phyloP scores from a whole-genome alignment of 2,113 vertebrate genomes.

The Panurus biarmicus region DNA sequence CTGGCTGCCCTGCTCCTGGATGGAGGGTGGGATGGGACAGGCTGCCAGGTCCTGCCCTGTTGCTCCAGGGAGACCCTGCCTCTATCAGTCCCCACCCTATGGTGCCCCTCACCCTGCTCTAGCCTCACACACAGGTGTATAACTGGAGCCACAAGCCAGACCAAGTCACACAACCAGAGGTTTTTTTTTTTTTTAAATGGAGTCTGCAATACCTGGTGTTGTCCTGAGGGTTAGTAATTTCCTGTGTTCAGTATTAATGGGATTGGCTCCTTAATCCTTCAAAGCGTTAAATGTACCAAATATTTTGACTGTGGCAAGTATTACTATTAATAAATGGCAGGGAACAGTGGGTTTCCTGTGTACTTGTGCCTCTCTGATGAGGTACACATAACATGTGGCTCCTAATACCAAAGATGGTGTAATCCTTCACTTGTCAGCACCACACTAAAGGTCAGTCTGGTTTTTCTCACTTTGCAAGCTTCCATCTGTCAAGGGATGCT shows the following conservation, averaged over 20 bases:
- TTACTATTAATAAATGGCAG: constrained; percentile 51
- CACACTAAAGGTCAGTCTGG: constrained; percentile 64
- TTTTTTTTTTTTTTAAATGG: neutral
- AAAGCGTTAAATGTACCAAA: constrained; percentile 30
- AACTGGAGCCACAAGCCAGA: neutral
- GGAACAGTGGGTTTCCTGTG: constrained; percentile 51
- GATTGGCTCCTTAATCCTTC: constrained; percentile 59
- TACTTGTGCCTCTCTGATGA: constrained; percentile 39
- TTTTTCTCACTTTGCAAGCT: constrained; percentile 72
- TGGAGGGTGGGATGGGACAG: neutral
- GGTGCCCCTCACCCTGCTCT: neutral
- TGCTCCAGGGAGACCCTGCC: neutral
- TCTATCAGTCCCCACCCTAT: too few species aligned
- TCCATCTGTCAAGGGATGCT: constrained; percentile 69
- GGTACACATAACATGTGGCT: constrained; percentile 51
- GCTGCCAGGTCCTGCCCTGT: neutral
- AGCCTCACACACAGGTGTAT: neutral
- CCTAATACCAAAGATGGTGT: constrained; percentile 40
- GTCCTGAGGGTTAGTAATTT: constrained; percentile 23
- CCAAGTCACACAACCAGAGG: neutral
- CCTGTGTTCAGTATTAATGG: constrained; percentile 38
- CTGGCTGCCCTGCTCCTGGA: neutral
- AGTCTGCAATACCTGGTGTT: neutral
- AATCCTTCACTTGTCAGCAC: constrained; percentile 65
- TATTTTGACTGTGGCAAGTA: constrained; percentile 51